Evolutionary conservation across 2,888 invertebrate genomes (phyloP).

Genomic region (Hanleya hanleyi): DNA sequence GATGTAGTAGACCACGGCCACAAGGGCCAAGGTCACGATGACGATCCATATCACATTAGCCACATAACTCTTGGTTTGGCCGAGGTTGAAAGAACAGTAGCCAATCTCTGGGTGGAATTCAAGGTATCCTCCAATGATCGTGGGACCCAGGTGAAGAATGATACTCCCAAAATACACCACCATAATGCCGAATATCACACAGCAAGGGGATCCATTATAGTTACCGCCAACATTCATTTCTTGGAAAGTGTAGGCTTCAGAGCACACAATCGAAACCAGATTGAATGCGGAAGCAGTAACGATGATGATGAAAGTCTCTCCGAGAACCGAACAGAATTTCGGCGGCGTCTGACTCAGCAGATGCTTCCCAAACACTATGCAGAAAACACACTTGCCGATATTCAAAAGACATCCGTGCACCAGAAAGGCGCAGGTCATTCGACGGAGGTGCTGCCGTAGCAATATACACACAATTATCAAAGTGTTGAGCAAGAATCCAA

Average conservation of each 20-base stretch:
- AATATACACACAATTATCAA: conserved; percentile 64
- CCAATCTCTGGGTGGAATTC: conserved; percentile 71
- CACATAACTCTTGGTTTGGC: conserved; percentile 70
- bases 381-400: conserved; percentile 69
- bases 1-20: conserved; percentile 68
- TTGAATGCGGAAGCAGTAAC: conserved; percentile 72
- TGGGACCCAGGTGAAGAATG: conserved; percentile 73
- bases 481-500: conserved; percentile 68
- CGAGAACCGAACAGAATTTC: conserved; percentile 65
- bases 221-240: conserved; percentile 68
- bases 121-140: conserved; percentile 73
- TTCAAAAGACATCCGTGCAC: conserved; percentile 71
- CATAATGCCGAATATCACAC: conserved; percentile 70
- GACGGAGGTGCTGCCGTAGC: conserved; percentile 57
- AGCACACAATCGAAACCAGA: conserved; percentile 73
- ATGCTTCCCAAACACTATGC: conserved; percentile 71
- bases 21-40: conserved; percentile 68
- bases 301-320: conserved; percentile 70
- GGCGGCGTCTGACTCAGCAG: conserved; percentile 63
- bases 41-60: conserved; percentile 73
- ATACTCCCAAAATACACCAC: conserved; percentile 72
- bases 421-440: conserved; percentile 72
- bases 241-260: conserved; percentile 72
- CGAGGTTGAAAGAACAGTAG: conserved; percentile 71
- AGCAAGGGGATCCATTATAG: conserved; percentile 67